Evolutionary conservation across 2,888 invertebrate genomes (phyloP).

Genomic region (Morpho helenor): DNA sequence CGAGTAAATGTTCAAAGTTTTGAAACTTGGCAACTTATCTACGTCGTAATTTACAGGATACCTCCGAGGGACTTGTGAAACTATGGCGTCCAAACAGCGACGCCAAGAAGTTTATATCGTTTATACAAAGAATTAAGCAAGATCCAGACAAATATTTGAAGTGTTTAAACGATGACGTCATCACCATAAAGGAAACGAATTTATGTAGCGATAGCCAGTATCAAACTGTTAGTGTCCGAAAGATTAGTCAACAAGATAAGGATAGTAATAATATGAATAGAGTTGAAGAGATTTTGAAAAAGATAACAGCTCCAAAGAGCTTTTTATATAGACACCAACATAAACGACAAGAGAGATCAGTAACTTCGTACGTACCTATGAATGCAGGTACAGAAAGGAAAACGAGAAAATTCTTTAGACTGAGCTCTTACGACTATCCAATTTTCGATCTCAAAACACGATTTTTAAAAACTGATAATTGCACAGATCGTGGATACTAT

Average conservation of each 20-base stretch:
- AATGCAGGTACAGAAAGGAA: slow-evolving; percentile 49
- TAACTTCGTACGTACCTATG: slow-evolving; percentile 68
- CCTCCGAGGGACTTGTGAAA: slow-evolving; percentile 63
- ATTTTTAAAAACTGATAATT: slow-evolving; percentile 49
- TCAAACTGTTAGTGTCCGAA: slow-evolving; percentile 55
- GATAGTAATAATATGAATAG: slow-evolving; percentile 35
- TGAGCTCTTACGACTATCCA: slow-evolving; percentile 68
- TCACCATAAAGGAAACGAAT: slow-evolving; percentile 32
- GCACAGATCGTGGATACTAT: slow-evolving; percentile 64
- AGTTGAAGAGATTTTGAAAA: slow-evolving; percentile 62
- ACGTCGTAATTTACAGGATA: slow-evolving; percentile 48
- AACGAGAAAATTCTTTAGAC: slow-evolving; percentile 48
- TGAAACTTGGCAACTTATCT: slow-evolving; percentile 29
- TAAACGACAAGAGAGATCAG: slow-evolving; percentile 41
- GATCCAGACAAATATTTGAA: slow-evolving; percentile 52
- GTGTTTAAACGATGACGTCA: slow-evolving; percentile 23
- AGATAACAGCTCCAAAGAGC: slow-evolving; percentile 64
- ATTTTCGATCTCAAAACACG: slow-evolving; percentile 53
- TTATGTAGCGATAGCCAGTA: slow-evolving; percentile 47
- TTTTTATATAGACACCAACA: slow-evolving; percentile 65
- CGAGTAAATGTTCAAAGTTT: slow-evolving; percentile 28
- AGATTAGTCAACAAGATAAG: slow-evolving; percentile 35
- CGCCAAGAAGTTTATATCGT: slow-evolving; percentile 54
- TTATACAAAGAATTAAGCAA: slow-evolving; percentile 52
- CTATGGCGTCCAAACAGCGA: slow-evolving; percentile 60